Evolutionary conservation across 2,888 invertebrate species (phyloP), one percentile per base, ranked within the genome.

Genomic region (Octodonta nipae): DNA sequence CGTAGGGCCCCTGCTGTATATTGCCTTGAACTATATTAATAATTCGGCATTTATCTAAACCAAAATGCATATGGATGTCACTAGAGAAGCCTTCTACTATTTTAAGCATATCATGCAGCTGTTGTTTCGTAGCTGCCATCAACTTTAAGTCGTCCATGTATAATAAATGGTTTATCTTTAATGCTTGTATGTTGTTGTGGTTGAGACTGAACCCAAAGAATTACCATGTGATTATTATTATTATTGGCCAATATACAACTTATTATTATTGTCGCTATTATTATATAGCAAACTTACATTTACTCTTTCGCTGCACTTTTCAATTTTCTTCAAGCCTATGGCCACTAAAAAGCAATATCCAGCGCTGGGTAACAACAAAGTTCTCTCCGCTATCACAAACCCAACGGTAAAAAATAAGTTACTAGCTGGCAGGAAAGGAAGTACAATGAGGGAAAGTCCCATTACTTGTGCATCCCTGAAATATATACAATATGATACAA

Each of bases 371-470:
- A 89, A 66, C 55, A 88, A 84, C 15, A 91, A 63, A 32, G 83
- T 76, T 50, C 91, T 69, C 61, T 91, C 91, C 15, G 89, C 91
- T 25, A 91, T 68, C 2, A 89, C 88, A 66, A 91, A 89, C 0
- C 91, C 89, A 16, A 91, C 88, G 37, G 76, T 77, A 54, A 85
- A 78, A 47, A 88, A 72, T 25, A 89, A 55, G 61, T 91, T 89
- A 34, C 78, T 71, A 0, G 88, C 86, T 13, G 89, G 89, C 36
- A 89, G 58, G 61, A 87, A 91, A 34, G 89, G 80, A 43, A 88
- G 60, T 3, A 79, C 55, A 26, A 78, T 57, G 28, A 85, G 55
- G 29, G 70, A 64, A 30, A 77, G 43, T 26, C 72, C 70, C 55
- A 84, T 64, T 31, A 69, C 51, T 30, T 47, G 37, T 32, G 50